These are phyloP conservation scores for Macropis europaea DNA, from an alignment of 2,888 invertebrate genomes.

Conservation along the genomic window DNA sequence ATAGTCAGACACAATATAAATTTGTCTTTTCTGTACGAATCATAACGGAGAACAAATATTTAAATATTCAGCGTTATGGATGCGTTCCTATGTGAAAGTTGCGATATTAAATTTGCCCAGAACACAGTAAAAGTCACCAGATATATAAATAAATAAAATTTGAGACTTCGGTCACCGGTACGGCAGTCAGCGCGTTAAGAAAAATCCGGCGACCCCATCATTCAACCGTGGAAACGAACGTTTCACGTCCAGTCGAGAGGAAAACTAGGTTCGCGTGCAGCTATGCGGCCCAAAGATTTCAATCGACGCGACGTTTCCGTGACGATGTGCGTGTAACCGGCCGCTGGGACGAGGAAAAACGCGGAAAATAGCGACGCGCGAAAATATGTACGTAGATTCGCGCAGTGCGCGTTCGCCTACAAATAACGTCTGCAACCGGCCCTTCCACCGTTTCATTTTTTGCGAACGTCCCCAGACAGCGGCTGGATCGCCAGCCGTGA, in stretches of 20 bases:
- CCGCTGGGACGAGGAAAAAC: not conserved
- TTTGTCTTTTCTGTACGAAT: too few relatives aligned
- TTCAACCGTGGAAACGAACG: not conserved
- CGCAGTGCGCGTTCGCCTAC: not conserved
- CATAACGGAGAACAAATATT: too few relatives aligned
- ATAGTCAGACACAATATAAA: too few relatives aligned
- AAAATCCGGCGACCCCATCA: too few relatives aligned
- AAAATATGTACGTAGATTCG: not conserved
- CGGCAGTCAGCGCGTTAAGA: too few relatives aligned
- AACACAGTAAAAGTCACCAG: too few relatives aligned
- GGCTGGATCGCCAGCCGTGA: too few relatives aligned
- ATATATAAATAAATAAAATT: too few relatives aligned
- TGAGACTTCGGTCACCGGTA: too few relatives aligned
- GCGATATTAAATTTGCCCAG: too few relatives aligned
- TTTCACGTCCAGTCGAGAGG: not conserved
- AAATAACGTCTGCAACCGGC: slow-evolving; percentile 25
- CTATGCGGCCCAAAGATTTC: not conserved
- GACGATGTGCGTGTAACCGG: not conserved
- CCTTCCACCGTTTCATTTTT: slow-evolving; percentile 32
- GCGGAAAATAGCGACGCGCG: not conserved
- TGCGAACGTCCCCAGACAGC: slow-evolving; percentile 14
- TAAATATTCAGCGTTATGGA: too few relatives aligned
- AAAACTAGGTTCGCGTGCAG: not conserved
- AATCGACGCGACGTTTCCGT: not conserved
- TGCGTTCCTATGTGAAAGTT: too few relatives aligned